Conservation (phyloP, 2,888 invertebrate genomes). For the Drosophila prostipennis region DNA sequence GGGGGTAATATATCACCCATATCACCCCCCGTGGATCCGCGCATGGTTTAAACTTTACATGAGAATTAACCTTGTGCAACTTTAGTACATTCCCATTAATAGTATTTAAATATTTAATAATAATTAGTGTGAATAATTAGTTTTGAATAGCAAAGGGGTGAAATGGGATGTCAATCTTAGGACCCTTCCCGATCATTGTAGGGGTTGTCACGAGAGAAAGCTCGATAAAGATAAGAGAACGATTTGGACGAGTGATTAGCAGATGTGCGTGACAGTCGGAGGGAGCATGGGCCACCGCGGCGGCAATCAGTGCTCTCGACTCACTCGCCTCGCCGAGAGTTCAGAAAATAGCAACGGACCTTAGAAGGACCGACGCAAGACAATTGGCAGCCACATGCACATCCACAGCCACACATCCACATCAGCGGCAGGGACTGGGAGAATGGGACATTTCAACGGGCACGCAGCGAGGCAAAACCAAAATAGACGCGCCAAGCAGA, state of each 20-base stretch:
- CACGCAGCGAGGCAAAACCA: slow-evolving; percentile 52
- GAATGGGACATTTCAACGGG: slow-evolving; percentile 39
- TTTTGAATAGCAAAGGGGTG: not conserved
- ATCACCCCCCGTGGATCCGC: no score
- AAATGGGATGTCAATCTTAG: not conserved
- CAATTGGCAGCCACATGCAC: slow-evolving; percentile 60
- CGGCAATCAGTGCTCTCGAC: slow-evolving; percentile 47
- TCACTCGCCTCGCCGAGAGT: slow-evolving; percentile 54
- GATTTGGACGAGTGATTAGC: slow-evolving; percentile 54
- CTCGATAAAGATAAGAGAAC: slow-evolving; percentile 33
- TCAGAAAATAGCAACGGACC: slow-evolving; percentile 84
- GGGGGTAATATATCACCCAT: no score
- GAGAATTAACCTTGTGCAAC: no score
- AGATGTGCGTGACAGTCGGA: slow-evolving; percentile 57
- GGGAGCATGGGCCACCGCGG: slow-evolving; percentile 23
- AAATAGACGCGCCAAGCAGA: slow-evolving; percentile 66
- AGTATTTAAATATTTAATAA: no score
- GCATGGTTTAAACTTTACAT: no score
- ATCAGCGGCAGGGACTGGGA: slow-evolving; percentile 33
- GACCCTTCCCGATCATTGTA: not conserved
- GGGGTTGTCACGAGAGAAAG: slow-evolving; percentile 6
- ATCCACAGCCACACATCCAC: slow-evolving; percentile 27
- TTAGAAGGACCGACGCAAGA: slow-evolving; percentile 83
- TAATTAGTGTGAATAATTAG: not conserved
- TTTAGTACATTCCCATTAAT: no score